These are phyloP conservation scores for Coilia nasus DNA, from an alignment of 2,797 vertebrate genomes.

Conservation along the genomic window DNA sequence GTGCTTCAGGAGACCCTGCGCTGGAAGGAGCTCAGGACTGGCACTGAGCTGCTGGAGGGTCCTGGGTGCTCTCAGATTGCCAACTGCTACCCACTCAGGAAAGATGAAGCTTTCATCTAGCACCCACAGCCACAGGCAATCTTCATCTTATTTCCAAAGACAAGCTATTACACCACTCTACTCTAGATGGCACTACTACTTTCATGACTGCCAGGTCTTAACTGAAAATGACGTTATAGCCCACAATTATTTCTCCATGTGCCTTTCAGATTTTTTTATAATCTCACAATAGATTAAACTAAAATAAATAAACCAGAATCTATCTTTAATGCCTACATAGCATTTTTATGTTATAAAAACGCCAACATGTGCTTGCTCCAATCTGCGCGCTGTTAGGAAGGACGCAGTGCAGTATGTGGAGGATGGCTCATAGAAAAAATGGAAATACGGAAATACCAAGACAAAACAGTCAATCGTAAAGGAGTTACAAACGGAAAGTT, in stretches of 20 bases:
- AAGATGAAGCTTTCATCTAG: slow-evolving; percentile 32
- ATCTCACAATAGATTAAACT: too few relatives aligned
- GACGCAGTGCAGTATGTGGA: too few relatives aligned
- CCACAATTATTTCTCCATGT: neutral
- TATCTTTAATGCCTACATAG: too few relatives aligned
- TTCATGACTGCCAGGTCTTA: neutral
- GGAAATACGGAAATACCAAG: neutral
- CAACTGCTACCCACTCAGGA: slow-evolving; percentile 18
- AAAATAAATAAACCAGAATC: too few relatives aligned
- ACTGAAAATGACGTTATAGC: neutral
- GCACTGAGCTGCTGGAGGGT: slow-evolving; percentile 29
- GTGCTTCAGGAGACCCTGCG: slow-evolving; percentile 31
- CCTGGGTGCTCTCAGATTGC: slow-evolving; percentile 5
- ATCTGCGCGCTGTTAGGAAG: too few relatives aligned
- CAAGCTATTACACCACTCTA: neutral
- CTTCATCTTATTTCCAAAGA: neutral
- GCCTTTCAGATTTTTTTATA: too few relatives aligned
- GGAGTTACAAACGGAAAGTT: neutral
- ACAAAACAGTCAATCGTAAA: neutral
- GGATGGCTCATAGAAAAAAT: too few relatives aligned
- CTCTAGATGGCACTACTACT: neutral
- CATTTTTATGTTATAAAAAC: too few relatives aligned
- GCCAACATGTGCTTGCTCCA: too few relatives aligned
- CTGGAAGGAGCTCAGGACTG: slow-evolving; percentile 43
- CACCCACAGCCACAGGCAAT: slow-evolving; percentile 4